Evolutionary conservation across 1,140 invertebrate genomes (phyloP).

Genomic region (Elysia chlorotica): DNA sequence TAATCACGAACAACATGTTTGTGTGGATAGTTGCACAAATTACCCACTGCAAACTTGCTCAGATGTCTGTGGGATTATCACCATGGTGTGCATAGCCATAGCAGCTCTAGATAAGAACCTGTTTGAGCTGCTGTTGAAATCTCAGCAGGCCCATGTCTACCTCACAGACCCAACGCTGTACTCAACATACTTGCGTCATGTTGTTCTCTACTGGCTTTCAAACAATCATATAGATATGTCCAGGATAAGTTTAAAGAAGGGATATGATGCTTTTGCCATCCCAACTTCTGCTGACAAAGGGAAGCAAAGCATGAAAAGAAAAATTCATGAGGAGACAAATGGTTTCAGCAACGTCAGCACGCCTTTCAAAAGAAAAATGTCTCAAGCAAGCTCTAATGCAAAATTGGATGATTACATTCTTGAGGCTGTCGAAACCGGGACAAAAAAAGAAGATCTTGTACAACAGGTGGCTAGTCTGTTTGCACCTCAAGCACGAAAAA

Average conservation of each 20-base stretch:
- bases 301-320: not conserved
- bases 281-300: not conserved
- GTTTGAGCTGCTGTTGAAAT: slow-evolving; percentile 10
- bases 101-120: slow-evolving; percentile 13
- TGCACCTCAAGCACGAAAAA: too few species aligned
- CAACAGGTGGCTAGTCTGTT: too few species aligned
- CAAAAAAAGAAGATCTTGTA: too few species aligned
- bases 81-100: slow-evolving; percentile 14
- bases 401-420: too few species aligned
- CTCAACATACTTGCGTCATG: slow-evolving; percentile 17
- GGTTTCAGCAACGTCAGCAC: not conserved
- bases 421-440: too few species aligned
- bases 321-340: not conserved
- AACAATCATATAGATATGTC: slow-evolving; percentile 10
- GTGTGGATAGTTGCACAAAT: slow-evolving; percentile 11
- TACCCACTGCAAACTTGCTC: slow-evolving; percentile 21
- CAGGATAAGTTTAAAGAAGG: slow-evolving; percentile 15
- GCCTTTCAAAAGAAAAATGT: too few species aligned
- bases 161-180: slow-evolving; percentile 14
- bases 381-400: too few species aligned
- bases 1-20: slow-evolving; percentile 12
- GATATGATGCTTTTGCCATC: too few species aligned
- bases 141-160: slow-evolving; percentile 10
- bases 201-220: slow-evolving; percentile 10
- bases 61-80: slow-evolving; percentile 19